Evolutionary conservation across 92 coral and sea anemone species (phyloP).

Genomic region (Hydrozoanthus gracilis): DNA sequence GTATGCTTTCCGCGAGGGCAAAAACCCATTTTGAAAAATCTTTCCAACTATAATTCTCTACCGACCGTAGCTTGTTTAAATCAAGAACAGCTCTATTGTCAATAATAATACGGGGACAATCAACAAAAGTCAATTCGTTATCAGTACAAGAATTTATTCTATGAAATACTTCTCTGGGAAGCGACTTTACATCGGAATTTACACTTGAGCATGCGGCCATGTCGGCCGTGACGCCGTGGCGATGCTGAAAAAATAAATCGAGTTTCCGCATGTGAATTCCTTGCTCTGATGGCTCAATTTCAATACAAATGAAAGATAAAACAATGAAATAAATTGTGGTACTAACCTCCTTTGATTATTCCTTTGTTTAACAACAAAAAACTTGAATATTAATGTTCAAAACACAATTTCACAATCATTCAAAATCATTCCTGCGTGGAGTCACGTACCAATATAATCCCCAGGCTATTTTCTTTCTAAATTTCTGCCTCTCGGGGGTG

Average conservation of each 20-base stretch:
- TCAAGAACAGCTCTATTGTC: slow-evolving; percentile 27
- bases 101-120: slow-evolving; percentile 10
- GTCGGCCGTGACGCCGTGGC: background rate
- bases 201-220: slow-evolving; percentile 23
- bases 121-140: slow-evolving; percentile 13
- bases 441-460: background rate
- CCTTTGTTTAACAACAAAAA: slow-evolving; percentile 4
- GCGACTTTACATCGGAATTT: slow-evolving; percentile 5
- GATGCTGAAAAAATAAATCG: slow-evolving; percentile 18
- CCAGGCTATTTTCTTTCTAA: background rate
- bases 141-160: slow-evolving; percentile 21
- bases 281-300: slow-evolving; percentile 8
- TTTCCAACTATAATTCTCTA: slow-evolving; percentile 5
- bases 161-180: slow-evolving; percentile 13
- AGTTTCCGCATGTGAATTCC: slow-evolving; percentile 14
- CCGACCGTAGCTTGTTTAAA: slow-evolving; percentile 13
- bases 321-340: slow-evolving; percentile 2
- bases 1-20: slow-evolving; percentile 7
- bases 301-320: slow-evolving; percentile 8
- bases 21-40: slow-evolving; percentile 10
- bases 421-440: background rate
- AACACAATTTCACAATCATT: background rate
- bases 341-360: slow-evolving; percentile 25
- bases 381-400: background rate
- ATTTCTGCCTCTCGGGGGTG: slow-evolving; percentile 4